Conservation (phyloP, 2,888 invertebrate species). For the Hirtodrosophila trivittata region DNA sequence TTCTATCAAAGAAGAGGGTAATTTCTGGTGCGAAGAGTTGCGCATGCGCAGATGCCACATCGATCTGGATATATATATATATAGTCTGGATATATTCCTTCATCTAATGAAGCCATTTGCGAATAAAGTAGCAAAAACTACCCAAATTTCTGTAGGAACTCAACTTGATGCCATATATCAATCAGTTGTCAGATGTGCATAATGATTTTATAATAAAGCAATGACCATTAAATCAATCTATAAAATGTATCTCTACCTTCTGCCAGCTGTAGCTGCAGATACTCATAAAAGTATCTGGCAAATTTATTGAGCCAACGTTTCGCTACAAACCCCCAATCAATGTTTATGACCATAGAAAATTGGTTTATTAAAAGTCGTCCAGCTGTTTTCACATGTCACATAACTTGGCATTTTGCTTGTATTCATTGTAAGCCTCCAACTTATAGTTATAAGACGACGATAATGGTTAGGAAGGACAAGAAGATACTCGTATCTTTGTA, state of each 20-base stretch:
- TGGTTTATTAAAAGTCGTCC: constrained; percentile 46
- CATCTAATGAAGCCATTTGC: constrained; percentile 47
- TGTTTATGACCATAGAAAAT: constrained; percentile 71
- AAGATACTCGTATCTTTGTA: not conserved
- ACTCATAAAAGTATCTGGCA: constrained; percentile 30
- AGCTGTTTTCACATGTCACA: constrained; percentile 56
- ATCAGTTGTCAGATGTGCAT: constrained; percentile 61
- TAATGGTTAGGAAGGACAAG: constrained; percentile 18
- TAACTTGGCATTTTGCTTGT: constrained; percentile 54
- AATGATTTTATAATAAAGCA: constrained; percentile 61
- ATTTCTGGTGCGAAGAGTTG: not conserved
- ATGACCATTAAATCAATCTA: constrained; percentile 36
- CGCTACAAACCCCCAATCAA: constrained; percentile 50
- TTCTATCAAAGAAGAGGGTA: constrained; percentile 15
- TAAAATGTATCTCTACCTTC: too few relatives aligned
- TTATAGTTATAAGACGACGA: not conserved
- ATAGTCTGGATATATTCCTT: too few relatives aligned
- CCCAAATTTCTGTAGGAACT: constrained; percentile 7
- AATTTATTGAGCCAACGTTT: constrained; percentile 12
- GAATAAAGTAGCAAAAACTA: constrained; percentile 24
- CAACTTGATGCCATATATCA: constrained; percentile 52
- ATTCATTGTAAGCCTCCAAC: constrained; percentile 7
- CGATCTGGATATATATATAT: not conserved
- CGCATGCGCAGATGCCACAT: constrained; percentile 37
- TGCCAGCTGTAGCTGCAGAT: constrained; percentile 46